Percentiles rank a stretch among this genome's conserved stretches.
These are phyloP conservation scores for Panzeria rudis DNA, from an alignment of 2,888 invertebrate genomes.

Conservation along the genomic window DNA sequence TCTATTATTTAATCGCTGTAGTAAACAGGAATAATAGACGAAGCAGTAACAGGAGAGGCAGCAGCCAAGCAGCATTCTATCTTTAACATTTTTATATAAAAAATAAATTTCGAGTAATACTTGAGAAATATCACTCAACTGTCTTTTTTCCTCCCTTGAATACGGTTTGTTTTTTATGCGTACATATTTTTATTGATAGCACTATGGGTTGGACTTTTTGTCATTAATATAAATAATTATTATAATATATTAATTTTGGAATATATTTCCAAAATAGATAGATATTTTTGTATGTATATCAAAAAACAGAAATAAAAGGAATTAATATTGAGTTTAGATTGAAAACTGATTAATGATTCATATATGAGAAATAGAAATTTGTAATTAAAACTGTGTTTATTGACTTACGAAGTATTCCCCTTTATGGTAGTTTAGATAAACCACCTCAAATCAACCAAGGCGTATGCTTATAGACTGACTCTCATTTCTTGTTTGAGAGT, in stretches of 20 bases:
- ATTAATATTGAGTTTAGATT: no score
- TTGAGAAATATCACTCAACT: constrained; percentile 62
- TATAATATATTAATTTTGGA: background rate
- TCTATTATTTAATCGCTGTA: background rate
- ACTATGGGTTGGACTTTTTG: background rate
- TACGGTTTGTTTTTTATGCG: constrained; percentile 3
- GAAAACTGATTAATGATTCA: no score
- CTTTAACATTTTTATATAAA: constrained; percentile 1
- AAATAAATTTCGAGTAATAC: constrained; percentile 61
- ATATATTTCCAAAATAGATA: no score
- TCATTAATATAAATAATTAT: background rate
- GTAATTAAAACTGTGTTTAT: no score
- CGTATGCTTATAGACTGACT: no score
- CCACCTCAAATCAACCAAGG: no score
- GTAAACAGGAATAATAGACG: background rate
- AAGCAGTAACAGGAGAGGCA: background rate
- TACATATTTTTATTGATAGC: background rate
- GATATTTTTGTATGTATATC: no score
- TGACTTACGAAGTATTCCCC: no score
- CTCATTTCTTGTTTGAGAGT: no score
- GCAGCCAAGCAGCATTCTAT: background rate
- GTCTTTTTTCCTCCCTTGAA: constrained; percentile 55
- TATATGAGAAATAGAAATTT: no score
- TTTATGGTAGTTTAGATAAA: no score
- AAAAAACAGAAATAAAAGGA: no score